Conservation (phyloP, 1,140 invertebrate species). For the Bathynomus jamesi region DNA sequence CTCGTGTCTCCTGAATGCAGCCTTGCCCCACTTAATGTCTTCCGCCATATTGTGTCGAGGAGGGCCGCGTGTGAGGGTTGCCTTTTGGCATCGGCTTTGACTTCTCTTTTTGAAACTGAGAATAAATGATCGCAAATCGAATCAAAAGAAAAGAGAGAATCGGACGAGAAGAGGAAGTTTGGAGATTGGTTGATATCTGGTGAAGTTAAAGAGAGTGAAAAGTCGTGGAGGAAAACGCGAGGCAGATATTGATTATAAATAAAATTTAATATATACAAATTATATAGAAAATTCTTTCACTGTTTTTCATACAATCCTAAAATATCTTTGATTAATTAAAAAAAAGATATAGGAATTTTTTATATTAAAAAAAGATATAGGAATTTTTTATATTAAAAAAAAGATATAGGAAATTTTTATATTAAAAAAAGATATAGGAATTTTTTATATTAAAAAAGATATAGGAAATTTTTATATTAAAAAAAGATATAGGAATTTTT, state of each 20-base stretch:
- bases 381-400: too few species aligned
- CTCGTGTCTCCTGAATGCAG: not conserved
- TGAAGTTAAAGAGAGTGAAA: not conserved
- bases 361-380: too few species aligned
- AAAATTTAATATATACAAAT: not conserved
- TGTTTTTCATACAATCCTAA: too few species aligned
- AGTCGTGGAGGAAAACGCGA: not conserved
- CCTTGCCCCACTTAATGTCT: not conserved
- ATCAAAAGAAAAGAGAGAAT: not conserved
- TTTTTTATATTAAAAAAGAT: too few species aligned
- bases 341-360: too few species aligned
- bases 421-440: too few species aligned
- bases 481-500: too few species aligned
- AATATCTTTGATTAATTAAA: too few species aligned
- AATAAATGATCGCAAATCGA: not conserved
- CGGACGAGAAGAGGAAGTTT: not conserved
- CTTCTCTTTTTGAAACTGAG: not conserved
- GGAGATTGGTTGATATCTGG: not conserved
- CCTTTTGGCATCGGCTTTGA: not conserved
- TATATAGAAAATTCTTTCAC: too few species aligned
- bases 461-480: too few species aligned
- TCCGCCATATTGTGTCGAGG: not conserved
- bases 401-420: too few species aligned
- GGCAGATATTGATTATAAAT: not conserved
- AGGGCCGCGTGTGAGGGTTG: not conserved